Base-by-base conservation (phyloP, 2,113 vertebrate genomes). In the Ameiurus melas region DNA sequence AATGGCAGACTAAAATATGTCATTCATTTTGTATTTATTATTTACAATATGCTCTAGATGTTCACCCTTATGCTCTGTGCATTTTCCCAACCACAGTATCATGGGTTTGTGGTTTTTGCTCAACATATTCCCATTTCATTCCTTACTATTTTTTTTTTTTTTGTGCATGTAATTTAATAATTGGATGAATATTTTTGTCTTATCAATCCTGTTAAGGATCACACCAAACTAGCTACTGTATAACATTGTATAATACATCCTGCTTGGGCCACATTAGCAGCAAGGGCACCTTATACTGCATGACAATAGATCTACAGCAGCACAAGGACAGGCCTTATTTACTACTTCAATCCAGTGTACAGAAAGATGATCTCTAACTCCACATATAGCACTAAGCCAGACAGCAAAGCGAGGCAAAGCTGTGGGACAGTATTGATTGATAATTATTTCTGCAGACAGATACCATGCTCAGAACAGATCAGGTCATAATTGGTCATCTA, bases 381-480 rank as follows among this genome's bases (percentile, higher is more conserved):
- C 60, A 27, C 60, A 55, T 33, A 64, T 81, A 64, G 36, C n/a
- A 43, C 33, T 58, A 39, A 60, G 87, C 87, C 78, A 64, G 33
- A 14, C 75, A 70, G 83, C 88, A 89, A 77, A 86, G 47, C 78
- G 5, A 22, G 47, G 33, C 85, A 14, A 66, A 88, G 85, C 86
- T 70, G 64, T 47, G 84, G 82, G 77, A 82, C 70, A 85, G 58
- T 60, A 80, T 87, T 78, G 71, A 86, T 43, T 62, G 57, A 27
- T 87, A 82, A 89, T 83, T 68, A 87, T 81, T 87, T 80, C 25
- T 68, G 75, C 58, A 19, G 64, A 83, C 88, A 89, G 87, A 78
- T 83, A 88, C 39, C 78, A 58, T 6, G 60, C 27, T 71, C 75
- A 75, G 62, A 86, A 83, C 70, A 68, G 53, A 83, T 60, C 53